Percentiles rank a stretch among this genome's conserved stretches.
phyloP scores from a whole-genome alignment of 2,797 vertebrate species.

The Scarus forsteni region DNA sequence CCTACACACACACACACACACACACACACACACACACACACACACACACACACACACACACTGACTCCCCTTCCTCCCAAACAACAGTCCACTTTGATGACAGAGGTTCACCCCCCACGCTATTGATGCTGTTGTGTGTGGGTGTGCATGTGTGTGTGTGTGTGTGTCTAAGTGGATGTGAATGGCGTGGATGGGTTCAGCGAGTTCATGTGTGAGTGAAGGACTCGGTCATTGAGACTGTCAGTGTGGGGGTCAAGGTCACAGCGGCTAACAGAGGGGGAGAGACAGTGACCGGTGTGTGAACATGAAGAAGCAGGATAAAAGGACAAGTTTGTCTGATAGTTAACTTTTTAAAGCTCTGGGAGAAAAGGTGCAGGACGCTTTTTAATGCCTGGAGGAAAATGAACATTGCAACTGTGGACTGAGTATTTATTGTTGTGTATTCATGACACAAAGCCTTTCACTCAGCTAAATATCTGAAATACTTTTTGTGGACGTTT shows the following conservation, averaged over 20 bases:
- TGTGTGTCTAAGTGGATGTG: conserved; percentile 47
- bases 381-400: neutral
- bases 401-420: neutral
- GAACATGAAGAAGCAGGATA: neutral
- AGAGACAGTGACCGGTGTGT: conserved; percentile 14
- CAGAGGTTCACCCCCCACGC: too few relatives aligned
- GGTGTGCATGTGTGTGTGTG: conserved; percentile 29
- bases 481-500: too few relatives aligned
- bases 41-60: conserved; percentile 37
- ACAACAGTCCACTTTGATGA: conserved; percentile 1
- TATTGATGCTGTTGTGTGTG: conserved; percentile 5
- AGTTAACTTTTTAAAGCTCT: conserved; percentile 3
- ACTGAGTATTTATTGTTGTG: too few relatives aligned
- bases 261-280: conserved; percentile 40
- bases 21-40: conserved; percentile 41
- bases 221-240: conserved; percentile 56
- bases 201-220: conserved; percentile 65
- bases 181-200: conserved; percentile 67
- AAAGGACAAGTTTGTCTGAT: conserved; percentile 16
- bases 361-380: too few relatives aligned
- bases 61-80: conserved; percentile 27
- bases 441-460: too few relatives aligned
- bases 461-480: too few relatives aligned
- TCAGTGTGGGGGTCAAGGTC: conserved; percentile 77
- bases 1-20: conserved; percentile 14